These are phyloP conservation scores for Cheilosia vernalis DNA, from an alignment of 2,888 invertebrate genomes.

Conservation along the genomic window DNA sequence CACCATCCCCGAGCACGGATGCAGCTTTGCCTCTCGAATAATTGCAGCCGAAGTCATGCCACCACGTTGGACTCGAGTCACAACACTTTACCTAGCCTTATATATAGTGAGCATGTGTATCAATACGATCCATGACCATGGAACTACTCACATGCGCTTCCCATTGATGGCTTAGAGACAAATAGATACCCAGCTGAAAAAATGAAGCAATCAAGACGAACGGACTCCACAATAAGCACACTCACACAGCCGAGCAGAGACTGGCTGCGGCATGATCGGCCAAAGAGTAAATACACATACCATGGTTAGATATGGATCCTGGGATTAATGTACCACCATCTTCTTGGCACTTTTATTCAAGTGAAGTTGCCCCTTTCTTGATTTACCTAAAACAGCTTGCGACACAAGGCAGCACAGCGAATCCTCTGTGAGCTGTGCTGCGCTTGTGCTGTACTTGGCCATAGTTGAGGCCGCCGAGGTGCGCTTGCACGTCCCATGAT, in stretches of 20 bases:
- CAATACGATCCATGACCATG: conserved; percentile 50
- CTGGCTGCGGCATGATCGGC: conserved; percentile 54
- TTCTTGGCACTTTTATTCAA: conserved; percentile 73
- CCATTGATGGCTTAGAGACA: conserved; percentile 74
- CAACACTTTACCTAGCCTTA: conserved; percentile 56
- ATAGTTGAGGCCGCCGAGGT: conserved; percentile 62
- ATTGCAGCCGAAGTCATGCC: conserved; percentile 61
- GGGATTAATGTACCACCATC: conserved; percentile 73
- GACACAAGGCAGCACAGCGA: conserved; percentile 53
- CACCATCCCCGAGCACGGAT: conserved; percentile 42
- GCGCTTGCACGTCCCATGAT: conserved; percentile 69
- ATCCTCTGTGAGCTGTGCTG: not conserved
- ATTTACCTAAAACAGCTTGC: conserved; percentile 69
- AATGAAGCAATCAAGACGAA: conserved; percentile 73
- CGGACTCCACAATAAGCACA: conserved; percentile 9
- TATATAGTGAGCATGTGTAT: conserved; percentile 17
- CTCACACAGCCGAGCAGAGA: not conserved
- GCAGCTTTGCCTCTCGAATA: conserved; percentile 54
- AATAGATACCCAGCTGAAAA: conserved; percentile 66
- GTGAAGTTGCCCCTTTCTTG: conserved; percentile 63
- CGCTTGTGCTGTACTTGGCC: conserved; percentile 58
- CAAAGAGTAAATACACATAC: conserved; percentile 69
- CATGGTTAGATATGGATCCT: conserved; percentile 65
- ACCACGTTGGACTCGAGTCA: conserved; percentile 64
- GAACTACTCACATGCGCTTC: conserved; percentile 51